Evolutionary conservation across 2,888 invertebrate species (phyloP).

Genomic region (Candidula unifasciata): DNA sequence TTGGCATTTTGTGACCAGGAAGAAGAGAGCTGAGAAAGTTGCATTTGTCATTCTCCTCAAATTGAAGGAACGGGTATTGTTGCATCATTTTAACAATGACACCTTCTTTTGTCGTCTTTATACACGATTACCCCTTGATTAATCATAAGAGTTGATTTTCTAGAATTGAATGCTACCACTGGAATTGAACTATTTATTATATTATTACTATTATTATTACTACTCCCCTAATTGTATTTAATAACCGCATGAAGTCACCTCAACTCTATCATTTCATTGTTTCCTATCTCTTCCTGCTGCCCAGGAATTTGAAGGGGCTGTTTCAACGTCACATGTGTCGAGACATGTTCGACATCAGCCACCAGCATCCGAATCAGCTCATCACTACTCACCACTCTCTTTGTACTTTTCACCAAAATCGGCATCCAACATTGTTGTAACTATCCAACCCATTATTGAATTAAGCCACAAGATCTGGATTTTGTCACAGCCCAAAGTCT

Average conservation of each 20-base stretch:
- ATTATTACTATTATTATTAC: no score
- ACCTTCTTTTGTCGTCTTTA: slow-evolving; percentile 32
- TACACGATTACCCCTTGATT: neutral
- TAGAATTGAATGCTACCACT: slow-evolving; percentile 7
- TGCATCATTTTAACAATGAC: slow-evolving; percentile 46
- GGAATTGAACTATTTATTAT: slow-evolving; percentile 24
- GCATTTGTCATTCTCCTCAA: slow-evolving; percentile 37
- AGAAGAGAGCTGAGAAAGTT: slow-evolving; percentile 38
- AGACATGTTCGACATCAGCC: slow-evolving; percentile 28
- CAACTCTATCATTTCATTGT: slow-evolving; percentile 23
- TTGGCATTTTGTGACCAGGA: slow-evolving; percentile 49
- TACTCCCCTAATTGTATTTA: neutral
- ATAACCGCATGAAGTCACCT: slow-evolving; percentile 21
- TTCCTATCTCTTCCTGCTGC: neutral
- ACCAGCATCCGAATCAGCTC: slow-evolving; percentile 48
- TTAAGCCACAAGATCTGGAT: slow-evolving; percentile 61
- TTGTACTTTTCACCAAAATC: slow-evolving; percentile 47
- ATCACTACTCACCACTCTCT: slow-evolving; percentile 30
- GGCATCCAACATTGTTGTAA: slow-evolving; percentile 55
- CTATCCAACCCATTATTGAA: slow-evolving; percentile 58
- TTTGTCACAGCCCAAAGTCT: slow-evolving; percentile 64
- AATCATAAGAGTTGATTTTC: slow-evolving; percentile 22
- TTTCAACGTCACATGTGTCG: slow-evolving; percentile 34
- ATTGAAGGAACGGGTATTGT: slow-evolving; percentile 53
- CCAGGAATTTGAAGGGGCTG: neutral